phyloP scores from a whole-genome alignment of 2,888 invertebrate species.

The Quadroppia sp. region DNA sequence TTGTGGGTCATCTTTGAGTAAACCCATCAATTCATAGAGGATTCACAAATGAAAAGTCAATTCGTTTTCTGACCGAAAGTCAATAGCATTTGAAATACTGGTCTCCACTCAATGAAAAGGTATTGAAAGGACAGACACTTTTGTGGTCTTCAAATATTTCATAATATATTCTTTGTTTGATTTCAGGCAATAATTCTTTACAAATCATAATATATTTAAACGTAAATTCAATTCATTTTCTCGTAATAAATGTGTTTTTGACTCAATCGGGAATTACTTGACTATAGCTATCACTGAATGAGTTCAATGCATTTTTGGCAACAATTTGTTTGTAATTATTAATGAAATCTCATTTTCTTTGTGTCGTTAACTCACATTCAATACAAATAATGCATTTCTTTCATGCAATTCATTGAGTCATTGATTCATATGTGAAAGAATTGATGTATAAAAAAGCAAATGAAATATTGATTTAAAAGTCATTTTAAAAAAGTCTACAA shows the following conservation, averaged over 20 bases:
- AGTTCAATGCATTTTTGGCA: background rate
- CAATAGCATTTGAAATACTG: background rate
- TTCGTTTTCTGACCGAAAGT: conserved; percentile 19
- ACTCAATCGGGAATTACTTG: background rate
- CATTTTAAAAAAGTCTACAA: conserved; percentile 8
- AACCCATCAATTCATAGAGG: conserved; percentile 17
- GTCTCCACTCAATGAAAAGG: background rate
- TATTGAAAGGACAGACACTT: background rate
- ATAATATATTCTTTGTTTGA: background rate
- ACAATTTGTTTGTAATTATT: conserved; percentile 6
- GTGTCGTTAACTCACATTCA: background rate
- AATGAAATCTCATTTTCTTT: background rate
- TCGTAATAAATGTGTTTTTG: background rate
- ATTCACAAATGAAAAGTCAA: conserved; percentile 14
- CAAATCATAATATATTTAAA: background rate
- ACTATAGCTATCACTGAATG: background rate
- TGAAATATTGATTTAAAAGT: conserved; percentile 21
- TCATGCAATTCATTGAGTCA: background rate
- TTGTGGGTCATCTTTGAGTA: conserved; percentile 13
- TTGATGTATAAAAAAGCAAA: background rate
- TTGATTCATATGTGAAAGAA: background rate
- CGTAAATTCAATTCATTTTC: background rate
- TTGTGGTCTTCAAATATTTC: background rate
- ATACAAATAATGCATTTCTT: no score
- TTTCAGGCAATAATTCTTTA: background rate